phyloP scores from a whole-genome alignment of 2,797 vertebrate genomes.

The Neostethus bicornis region DNA sequence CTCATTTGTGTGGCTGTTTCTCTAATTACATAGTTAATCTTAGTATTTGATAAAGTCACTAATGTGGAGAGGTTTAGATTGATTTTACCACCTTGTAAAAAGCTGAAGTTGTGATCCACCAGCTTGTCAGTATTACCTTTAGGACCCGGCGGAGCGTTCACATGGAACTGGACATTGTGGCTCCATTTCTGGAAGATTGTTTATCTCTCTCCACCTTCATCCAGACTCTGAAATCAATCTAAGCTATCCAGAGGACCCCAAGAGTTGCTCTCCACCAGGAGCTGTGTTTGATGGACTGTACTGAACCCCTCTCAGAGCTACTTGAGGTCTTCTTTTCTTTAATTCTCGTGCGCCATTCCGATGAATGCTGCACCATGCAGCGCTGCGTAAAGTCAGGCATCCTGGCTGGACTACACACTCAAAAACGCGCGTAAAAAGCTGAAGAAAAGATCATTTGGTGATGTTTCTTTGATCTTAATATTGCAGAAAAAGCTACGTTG shows the following conservation, averaged over 20 bases:
- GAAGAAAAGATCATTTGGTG: constrained; percentile 1
- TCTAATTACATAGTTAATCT: not conserved
- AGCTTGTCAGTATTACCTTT: constrained; percentile 65
- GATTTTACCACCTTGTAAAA: constrained; percentile 11
- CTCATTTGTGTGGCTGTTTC: not conserved
- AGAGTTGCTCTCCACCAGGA: constrained; percentile 21
- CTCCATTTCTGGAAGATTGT: constrained; percentile 81
- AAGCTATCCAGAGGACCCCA: constrained; percentile 7
- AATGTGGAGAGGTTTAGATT: not conserved
- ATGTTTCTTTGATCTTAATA: not conserved
- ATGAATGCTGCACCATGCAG: constrained; percentile 42
- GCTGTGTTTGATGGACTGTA: constrained; percentile 40
- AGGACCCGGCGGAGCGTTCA: constrained; percentile 87
- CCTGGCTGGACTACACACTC: constrained; percentile 14
- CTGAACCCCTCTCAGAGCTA: constrained; percentile 21
- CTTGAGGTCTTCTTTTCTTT: constrained; percentile 16
- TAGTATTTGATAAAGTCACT: not conserved
- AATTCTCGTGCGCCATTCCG: constrained; percentile 42
- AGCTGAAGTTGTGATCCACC: constrained; percentile 27
- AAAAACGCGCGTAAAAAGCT: constrained; percentile 7
- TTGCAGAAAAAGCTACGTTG: not conserved
- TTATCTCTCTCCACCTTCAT: constrained; percentile 70
- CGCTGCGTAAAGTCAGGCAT: constrained; percentile 55
- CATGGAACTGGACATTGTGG: constrained; percentile 76
- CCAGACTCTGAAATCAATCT: constrained; percentile 29